Conservation (phyloP, 2,888 invertebrate genomes). For the Drosophila melanosoma region DNA sequence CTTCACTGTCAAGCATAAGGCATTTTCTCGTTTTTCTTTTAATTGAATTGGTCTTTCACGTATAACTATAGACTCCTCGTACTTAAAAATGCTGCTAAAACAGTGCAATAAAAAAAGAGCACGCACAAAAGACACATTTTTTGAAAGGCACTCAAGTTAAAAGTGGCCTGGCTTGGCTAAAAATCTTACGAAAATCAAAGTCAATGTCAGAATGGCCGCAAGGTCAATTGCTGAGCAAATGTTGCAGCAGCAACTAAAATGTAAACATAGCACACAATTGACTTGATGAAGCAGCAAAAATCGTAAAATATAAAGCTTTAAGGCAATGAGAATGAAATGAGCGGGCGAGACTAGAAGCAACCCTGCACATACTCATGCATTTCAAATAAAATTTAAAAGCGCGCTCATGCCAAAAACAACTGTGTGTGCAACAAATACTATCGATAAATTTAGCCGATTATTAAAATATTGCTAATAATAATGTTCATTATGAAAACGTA, state of each 20-base stretch:
- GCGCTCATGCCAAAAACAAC: background rate
- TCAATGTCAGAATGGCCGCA: constrained; percentile 52
- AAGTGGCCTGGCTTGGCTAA: constrained; percentile 38
- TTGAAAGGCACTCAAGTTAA: constrained; percentile 38
- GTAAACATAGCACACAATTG: constrained; percentile 7
- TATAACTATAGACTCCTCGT: background rate
- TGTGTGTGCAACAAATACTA: background rate
- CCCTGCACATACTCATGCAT: background rate
- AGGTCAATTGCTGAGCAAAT: constrained; percentile 56
- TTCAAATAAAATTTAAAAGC: background rate
- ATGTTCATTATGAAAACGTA: background rate
- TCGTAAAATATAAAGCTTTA: background rate
- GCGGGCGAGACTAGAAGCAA: background rate
- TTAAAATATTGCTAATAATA: background rate
- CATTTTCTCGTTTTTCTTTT: constrained; percentile 21
- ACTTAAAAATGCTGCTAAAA: constrained; percentile 17
- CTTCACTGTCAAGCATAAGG: constrained; percentile 44
- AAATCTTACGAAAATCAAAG: constrained; percentile 51
- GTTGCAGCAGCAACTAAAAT: constrained; percentile 4
- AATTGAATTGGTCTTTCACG: constrained; percentile 16
- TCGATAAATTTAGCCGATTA: background rate
- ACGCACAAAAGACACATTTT: constrained; percentile 61
- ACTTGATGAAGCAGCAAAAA: background rate
- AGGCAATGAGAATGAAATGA: background rate
- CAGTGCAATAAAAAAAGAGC: constrained; percentile 27